A percentile compares a stretch with the other conserved stretches of the same genome.
These are phyloP conservation scores for Linurgus olivaceus DNA, from an alignment of 2,797 vertebrate genomes.

Conservation along the genomic window DNA sequence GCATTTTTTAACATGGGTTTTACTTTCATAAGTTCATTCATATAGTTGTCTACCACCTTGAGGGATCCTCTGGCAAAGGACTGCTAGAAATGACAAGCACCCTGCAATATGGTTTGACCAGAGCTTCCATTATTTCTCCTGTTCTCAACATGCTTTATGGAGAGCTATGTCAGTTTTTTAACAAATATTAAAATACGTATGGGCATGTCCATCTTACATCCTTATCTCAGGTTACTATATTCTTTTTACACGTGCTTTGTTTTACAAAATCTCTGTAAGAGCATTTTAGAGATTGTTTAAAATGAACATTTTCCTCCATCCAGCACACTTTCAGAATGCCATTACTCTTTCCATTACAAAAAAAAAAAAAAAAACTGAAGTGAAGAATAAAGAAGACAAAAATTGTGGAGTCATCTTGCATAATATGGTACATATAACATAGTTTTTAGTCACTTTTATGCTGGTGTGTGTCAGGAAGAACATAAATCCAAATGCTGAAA, in stretches of 20 bases:
- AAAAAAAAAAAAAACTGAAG: not conserved
- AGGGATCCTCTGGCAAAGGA: not conserved
- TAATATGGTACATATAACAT: not conserved
- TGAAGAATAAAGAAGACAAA: not conserved
- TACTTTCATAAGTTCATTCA: not conserved
- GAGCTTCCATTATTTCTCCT: not conserved
- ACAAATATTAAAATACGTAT: not conserved
- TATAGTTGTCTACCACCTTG: not conserved
- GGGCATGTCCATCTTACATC: not conserved
- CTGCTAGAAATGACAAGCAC: not conserved
- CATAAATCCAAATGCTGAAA: not conserved
- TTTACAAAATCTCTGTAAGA: not conserved
- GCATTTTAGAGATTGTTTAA: not conserved
- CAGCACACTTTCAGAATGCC: not conserved
- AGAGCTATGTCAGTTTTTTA: not conserved
- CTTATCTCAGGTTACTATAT: not conserved
- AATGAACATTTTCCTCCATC: not conserved
- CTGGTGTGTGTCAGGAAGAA: constrained; percentile 25
- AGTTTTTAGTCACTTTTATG: constrained; percentile 12
- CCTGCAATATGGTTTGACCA: not conserved
- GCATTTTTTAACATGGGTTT: not conserved
- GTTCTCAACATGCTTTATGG: not conserved
- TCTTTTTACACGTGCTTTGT: not conserved
- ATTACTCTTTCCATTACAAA: not conserved
- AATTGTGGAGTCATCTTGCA: not conserved